Evolutionary conservation across 2,113 vertebrate species (phyloP).

Genomic region (Barnardius zonarius): DNA sequence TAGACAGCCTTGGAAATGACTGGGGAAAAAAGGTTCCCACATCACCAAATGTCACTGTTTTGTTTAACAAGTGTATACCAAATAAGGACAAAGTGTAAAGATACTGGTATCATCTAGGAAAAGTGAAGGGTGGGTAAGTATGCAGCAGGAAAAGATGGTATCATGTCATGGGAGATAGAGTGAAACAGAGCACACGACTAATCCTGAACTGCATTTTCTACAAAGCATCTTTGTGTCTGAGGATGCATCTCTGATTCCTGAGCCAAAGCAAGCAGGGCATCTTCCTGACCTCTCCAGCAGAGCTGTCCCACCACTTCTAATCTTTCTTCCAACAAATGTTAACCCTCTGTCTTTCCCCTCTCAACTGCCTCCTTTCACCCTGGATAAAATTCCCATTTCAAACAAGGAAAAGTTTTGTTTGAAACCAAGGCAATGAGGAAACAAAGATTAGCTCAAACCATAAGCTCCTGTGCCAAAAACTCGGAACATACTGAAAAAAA

Average conservation of each 20-base stretch:
- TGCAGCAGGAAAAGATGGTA: background rate
- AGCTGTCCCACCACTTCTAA: background rate
- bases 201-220: background rate
- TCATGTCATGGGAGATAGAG: rapidly evolving
- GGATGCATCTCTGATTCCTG: background rate
- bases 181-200: background rate
- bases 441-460: background rate
- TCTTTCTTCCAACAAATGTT: background rate
- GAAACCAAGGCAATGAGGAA: background rate
- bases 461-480: conserved; percentile 4
- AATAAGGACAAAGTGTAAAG: background rate
- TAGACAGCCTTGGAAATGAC: background rate
- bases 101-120: background rate
- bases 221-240: background rate
- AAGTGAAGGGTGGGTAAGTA: background rate
- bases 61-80: background rate
- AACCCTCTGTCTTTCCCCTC: background rate
- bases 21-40: background rate
- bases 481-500: background rate
- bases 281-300: background rate
- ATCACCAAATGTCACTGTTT: background rate
- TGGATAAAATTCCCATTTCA: background rate
- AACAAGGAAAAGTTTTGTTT: background rate
- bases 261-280: background rate
- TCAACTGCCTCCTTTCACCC: background rate